Conservation (phyloP, 1,140 invertebrate genomes). For the Dinoponera quadriceps region DNA sequence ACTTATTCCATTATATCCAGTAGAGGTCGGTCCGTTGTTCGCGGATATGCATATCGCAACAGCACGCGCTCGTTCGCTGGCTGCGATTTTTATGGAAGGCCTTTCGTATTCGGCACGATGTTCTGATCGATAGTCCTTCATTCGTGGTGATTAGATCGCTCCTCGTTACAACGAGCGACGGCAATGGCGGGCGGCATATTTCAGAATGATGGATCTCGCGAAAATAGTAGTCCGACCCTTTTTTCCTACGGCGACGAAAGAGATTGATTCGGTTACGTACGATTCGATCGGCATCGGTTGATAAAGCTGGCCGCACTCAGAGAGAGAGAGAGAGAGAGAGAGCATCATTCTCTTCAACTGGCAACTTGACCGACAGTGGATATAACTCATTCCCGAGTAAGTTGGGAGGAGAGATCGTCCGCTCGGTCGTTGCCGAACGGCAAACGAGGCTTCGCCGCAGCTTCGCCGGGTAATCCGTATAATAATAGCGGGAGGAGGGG, state of each 20-base stretch:
- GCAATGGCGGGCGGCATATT: constrained; percentile 32
- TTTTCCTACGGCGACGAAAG: constrained; percentile 42
- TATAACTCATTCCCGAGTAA: neutral
- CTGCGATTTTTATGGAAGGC: constrained; percentile 24
- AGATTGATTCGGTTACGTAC: constrained; percentile 59
- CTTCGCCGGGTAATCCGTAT: neutral
- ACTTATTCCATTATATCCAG: too few species aligned
- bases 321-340: too few species aligned
- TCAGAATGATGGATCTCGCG: constrained; percentile 54
- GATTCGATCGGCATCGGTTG: constrained; percentile 19
- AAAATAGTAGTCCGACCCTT: constrained; percentile 42
- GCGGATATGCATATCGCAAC: neutral
- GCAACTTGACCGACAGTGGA: constrained; percentile 25
- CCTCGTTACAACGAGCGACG: constrained; percentile 16
- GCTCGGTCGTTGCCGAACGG: constrained; percentile 3
- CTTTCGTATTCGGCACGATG: neutral
- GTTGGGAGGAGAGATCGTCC: neutral
- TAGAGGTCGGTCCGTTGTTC: too few species aligned
- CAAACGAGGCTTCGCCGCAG: too few species aligned
- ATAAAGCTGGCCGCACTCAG: constrained; percentile 36
- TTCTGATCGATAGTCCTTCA: constrained; percentile 51
- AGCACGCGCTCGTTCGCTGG: neutral
- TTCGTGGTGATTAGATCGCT: constrained; percentile 40
- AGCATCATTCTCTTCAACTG: constrained; percentile 27
- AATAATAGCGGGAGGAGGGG: neutral